Percentiles rank a stretch among this genome's conserved stretches.
phyloP scores from a whole-genome alignment of 2,113 vertebrate species.

The Actenoides hombroni region DNA sequence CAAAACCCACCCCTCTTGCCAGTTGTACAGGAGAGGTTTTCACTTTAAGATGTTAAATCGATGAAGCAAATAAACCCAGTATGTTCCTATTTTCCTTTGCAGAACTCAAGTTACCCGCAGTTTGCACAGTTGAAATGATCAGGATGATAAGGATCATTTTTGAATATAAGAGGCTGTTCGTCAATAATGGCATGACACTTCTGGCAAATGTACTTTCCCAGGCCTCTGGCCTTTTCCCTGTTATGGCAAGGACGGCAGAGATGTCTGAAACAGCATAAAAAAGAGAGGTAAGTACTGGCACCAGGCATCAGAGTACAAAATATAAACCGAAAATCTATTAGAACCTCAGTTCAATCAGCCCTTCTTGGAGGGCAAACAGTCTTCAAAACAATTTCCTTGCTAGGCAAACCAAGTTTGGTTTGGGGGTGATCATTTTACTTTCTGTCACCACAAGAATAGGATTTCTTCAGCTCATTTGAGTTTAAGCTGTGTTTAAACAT shows the following conservation, averaged over 20 bases:
- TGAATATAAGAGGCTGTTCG: slow-evolving; percentile 93
- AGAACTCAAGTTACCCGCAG: slow-evolving; percentile 86
- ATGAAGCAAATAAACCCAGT: background rate
- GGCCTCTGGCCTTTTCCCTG: slow-evolving; percentile 91
- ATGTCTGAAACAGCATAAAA: slow-evolving; percentile 78
- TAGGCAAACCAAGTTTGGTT: background rate
- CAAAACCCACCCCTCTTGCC: background rate
- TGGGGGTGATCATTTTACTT: background rate
- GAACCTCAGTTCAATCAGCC: background rate
- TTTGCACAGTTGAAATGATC: slow-evolving; percentile 99
- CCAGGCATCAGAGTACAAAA: background rate
- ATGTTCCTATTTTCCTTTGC: background rate
- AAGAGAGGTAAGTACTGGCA: background rate
- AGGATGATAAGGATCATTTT: slow-evolving; percentile 97
- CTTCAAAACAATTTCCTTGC: background rate
- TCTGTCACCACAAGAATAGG: background rate
- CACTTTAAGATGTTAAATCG: background rate
- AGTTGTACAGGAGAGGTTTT: background rate
- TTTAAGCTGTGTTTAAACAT: background rate
- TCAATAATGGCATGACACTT: slow-evolving; percentile 98
- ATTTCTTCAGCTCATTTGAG: background rate
- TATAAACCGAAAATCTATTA: background rate
- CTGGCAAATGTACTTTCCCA: slow-evolving; percentile 98
- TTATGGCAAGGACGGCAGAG: slow-evolving; percentile 96
- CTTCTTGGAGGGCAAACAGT: background rate